Base-by-base conservation (phyloP, 1,140 invertebrate genomes). In the Heliconius hermathena region DNA sequence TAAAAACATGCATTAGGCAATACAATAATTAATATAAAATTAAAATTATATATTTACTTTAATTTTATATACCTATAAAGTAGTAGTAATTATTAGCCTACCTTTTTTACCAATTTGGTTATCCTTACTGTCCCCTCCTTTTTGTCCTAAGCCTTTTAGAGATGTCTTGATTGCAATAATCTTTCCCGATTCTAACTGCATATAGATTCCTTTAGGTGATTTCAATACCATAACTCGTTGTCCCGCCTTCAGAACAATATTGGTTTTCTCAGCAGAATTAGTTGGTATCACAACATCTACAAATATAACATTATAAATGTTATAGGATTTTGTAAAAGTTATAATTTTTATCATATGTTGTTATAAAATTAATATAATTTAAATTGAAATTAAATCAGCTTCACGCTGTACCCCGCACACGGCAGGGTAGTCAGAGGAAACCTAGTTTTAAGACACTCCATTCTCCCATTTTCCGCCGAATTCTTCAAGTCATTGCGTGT, bases 171-270 rank as follows among this genome's bases (percentile, higher is more conserved):
- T 99, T n/a, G 98, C 98, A 87, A 99, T 99, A 79, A 99, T 98
- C 95, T 99, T 99, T n/a, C 98, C 98, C 87, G 98, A 98, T 88
- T 98, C 98, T 33, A 99, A 95, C 83, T 99, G 97, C 96, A 99
- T 98, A 91, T 99, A 99, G 79, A 99, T 98, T 49, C 98, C 98
- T 94, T 99, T 99, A 0, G 98, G 97, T 22, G 98, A 99, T 90
- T 99, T 99, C 2, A 99, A 95, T 4, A 99, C 98, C 95, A 99
- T 97, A 0, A 99, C 98, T 84, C 98, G 96, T 90, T 99, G 98
- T 1, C 98, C 98, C 8, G 98, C 97, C 90, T 98, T 98, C 22
- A 99, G 95, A 11, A 98, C 97, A 79, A 98, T 98, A 86, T 97
- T 98, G 29, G 96, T 97, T 86, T 97, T 97, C 84, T 97, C 98